Conservation (phyloP, 2,888 invertebrate species). For the Mythimna lalbum region DNA sequence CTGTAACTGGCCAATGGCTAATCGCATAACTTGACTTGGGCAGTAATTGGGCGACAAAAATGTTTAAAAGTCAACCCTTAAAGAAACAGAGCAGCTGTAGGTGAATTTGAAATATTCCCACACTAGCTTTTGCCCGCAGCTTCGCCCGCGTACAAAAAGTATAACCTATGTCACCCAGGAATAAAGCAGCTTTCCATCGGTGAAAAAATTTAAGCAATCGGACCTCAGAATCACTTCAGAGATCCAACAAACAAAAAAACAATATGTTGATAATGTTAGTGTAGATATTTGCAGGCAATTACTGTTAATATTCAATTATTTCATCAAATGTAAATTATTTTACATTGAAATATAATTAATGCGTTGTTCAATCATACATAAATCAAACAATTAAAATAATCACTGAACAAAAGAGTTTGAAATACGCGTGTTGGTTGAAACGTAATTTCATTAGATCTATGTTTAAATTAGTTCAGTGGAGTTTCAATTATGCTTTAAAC, state of each 20-base stretch:
- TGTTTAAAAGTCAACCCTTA: background rate
- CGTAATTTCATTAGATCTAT: background rate
- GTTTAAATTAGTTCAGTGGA: background rate
- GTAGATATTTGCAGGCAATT: background rate
- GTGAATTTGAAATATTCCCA: background rate
- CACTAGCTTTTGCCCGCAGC: background rate
- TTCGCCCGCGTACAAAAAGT: too few relatives aligned
- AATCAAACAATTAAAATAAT: slow-evolving; percentile 4
- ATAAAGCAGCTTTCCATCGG: too few relatives aligned
- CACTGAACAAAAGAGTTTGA: background rate
- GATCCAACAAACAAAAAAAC: too few relatives aligned
- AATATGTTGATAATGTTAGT: too few relatives aligned
- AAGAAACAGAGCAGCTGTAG: too few relatives aligned
- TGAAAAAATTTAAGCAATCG: too few relatives aligned
- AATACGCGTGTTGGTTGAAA: background rate
- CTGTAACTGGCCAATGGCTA: too few relatives aligned
- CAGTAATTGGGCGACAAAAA: background rate
- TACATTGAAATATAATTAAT: background rate
- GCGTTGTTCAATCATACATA: too few relatives aligned
- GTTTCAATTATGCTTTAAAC: background rate
- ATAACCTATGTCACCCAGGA: too few relatives aligned
- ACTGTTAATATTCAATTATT: background rate
- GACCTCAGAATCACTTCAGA: too few relatives aligned
- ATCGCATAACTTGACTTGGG: too few relatives aligned
- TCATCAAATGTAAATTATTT: background rate